Base-by-base conservation (phyloP, 2,888 invertebrate genomes). In the Trachelus troglodyta region DNA sequence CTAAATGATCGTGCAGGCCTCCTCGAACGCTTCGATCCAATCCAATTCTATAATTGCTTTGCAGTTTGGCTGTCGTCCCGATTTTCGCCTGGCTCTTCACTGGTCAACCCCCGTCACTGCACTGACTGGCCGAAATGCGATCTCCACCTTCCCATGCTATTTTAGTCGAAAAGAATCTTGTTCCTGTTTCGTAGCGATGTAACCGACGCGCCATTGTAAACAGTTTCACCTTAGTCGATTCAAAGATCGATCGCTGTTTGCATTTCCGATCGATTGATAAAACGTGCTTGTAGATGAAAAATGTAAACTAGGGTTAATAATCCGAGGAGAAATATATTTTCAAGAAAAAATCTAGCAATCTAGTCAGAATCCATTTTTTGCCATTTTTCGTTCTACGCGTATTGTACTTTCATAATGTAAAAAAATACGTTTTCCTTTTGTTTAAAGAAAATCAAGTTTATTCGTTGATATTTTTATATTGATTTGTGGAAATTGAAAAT, bases 11-110 rank as follows among this genome's bases (percentile, higher is more conserved):
- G 82, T 83, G 86, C 85, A 83, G 85, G 81, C 84, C 89, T 86
- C 86, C 85, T 84, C 87, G 87, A 87, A 87, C 87, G 86, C 87
- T 85, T 86, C 87, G 86, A 83, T 82, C 84, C 78, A 83, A 89
- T 88, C 88, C 88, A 86, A 90, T 86, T 90, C 91, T 91, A 91
- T 91, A 91, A 91, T 91, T 91, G 90, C 88, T 86, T 87, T 81
- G 85, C 81, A 86, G 83, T 87, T 90, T 91, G 91, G 91, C 91
- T 88, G 78, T 85, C 87, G 89, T 89, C 91, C 91, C 91, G 90
- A 86, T 87, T 87, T 84, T 83, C 83, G 82, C 84, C 83, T 83
- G 85, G 80, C 85, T 84, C 83, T 84, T 85, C 78, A 82, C 87
- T 84, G 78, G 81, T 85, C 86, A 85, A 85, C 87, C 87, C 88